phyloP scores from a whole-genome alignment of 2,888 invertebrate genomes.

The Drosophila vallismaia region DNA sequence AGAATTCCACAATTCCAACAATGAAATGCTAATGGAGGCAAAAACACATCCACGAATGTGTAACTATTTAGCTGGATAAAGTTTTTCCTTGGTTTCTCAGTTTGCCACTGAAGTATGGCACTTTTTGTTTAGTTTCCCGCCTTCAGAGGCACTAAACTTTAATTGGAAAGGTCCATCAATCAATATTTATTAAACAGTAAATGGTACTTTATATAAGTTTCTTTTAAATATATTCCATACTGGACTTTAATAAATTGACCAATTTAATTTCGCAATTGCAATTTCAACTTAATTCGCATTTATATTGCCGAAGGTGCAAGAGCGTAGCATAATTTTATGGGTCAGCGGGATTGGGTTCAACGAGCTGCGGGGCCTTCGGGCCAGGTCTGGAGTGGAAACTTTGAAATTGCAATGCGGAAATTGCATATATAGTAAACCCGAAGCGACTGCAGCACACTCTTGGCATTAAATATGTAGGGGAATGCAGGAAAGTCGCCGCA shows the following conservation, averaged over 20 bases:
- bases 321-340: constrained; percentile 57
- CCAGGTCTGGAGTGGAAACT: constrained; percentile 18
- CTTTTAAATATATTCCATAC: too few species aligned
- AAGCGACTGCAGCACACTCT: constrained; percentile 50
- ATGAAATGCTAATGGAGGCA: constrained; percentile 35
- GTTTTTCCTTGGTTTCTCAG: constrained; percentile 29
- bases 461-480: constrained; percentile 61
- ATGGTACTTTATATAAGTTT: background rate
- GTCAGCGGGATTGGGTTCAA: constrained; percentile 56
- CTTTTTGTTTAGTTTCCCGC: background rate
- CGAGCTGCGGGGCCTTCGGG: constrained; percentile 17
- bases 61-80: constrained; percentile 32
- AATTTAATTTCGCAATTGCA: constrained; percentile 3
- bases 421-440: constrained; percentile 45
- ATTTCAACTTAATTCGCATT: background rate
- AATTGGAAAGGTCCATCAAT: background rate
- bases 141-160: background rate
- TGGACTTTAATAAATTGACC: background rate
- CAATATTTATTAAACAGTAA: background rate
- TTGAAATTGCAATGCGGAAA: constrained; percentile 58
- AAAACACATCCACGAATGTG: constrained; percentile 11
- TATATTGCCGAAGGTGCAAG: constrained; percentile 10
- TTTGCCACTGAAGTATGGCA: background rate
- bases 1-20: constrained; percentile 21
- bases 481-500: constrained; percentile 49